Evolutionary conservation across 2,888 invertebrate genomes (phyloP), one percentile per base, ranked within the genome.

Genomic region (Macrophya annulata): DNA sequence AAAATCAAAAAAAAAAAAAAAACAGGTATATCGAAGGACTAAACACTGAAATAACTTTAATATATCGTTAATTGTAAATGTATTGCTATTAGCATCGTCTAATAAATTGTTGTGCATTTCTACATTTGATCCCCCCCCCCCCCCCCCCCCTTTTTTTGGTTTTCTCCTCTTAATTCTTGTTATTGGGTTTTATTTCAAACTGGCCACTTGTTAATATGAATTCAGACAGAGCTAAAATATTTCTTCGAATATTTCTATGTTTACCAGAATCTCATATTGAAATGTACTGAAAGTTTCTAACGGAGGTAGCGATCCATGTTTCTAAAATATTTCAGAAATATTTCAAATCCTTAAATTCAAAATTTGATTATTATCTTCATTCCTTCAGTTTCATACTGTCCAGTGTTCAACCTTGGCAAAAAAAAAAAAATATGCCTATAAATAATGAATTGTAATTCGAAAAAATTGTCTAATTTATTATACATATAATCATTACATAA

Each of bases 391-490:
- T n/a, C 1, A 55, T 55, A n/a, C n/a, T 55, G 55, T 55, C 55
- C 55, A n/a, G 17, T 55, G 55, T n/a, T 55, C 55, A 55, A 55
- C 17, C n/a, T 55, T 55, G 62, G 62, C 62, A 62, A 62, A 12
- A 4, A 48, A 62, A 25, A 62, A 62, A 12, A 4, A 48, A 62
- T 62, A 62, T 25, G 25, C 62, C 25, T 25, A 3, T 25, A 21
- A 31, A 31, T 31, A 31, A 31, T 31, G 3, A 31, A 62, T 62
- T 62, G 9, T 25, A 21, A 25, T 12, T 1, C 25, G 25, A 48
- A 62, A 25, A 59, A 59, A 62, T 62, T 10, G 62, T 62, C 10
- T 62, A 21, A 62, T 62, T 62, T 62, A 25, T 62, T 25, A 10
- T 62, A 25, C 9, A 25, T 21, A 62, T 48, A 48, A 48, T 10